Conservation (phyloP, 2,113 vertebrate species). For the Brienomyrus longianalis region DNA sequence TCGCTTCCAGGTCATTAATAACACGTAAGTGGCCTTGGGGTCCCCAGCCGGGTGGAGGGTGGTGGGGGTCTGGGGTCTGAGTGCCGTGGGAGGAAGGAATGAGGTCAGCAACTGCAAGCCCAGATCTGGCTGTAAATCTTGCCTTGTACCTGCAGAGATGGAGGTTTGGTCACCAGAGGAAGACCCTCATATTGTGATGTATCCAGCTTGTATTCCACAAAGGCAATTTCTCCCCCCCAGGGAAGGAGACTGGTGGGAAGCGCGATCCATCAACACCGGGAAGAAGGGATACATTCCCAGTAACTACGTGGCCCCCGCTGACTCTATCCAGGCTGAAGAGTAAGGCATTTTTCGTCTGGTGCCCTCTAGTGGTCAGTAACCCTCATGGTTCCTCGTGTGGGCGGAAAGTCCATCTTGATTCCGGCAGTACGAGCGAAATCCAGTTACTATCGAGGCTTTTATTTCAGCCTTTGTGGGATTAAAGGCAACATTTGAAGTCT, state of each 20-base stretch:
- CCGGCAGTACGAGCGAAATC: not conserved
- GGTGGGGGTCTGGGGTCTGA: not conserved
- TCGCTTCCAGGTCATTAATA: slow-evolving; percentile 98
- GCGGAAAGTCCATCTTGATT: not conserved
- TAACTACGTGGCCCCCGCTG: slow-evolving; percentile 97
- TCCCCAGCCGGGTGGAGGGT: not conserved
- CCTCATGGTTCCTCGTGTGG: not conserved
- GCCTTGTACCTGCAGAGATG: not conserved
- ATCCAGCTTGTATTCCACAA: not conserved
- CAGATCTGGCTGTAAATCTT: not conserved
- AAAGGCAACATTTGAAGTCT: not conserved
- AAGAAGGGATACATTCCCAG: slow-evolving; percentile 98
- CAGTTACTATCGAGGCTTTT: not conserved
- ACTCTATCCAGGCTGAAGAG: slow-evolving; percentile 99
- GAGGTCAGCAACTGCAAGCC: not conserved
- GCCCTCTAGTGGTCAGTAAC: not conserved
- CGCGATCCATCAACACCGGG: slow-evolving; percentile 92
- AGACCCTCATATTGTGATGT: not conserved
- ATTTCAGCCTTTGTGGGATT: not conserved
- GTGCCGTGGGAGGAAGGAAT: not conserved
- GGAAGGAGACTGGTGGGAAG: slow-evolving; percentile 99
- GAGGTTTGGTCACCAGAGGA: not conserved
- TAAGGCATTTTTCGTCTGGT: slow-evolving; percentile 56
- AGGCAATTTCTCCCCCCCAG: slow-evolving; percentile 49
- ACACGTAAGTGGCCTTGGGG: slow-evolving; percentile 75